Percentiles rank a stretch among this genome's conserved stretches.
Evolutionary conservation across 1,140 invertebrate genomes (phyloP).

Genomic region (Atopsyche davidsoni): DNA sequence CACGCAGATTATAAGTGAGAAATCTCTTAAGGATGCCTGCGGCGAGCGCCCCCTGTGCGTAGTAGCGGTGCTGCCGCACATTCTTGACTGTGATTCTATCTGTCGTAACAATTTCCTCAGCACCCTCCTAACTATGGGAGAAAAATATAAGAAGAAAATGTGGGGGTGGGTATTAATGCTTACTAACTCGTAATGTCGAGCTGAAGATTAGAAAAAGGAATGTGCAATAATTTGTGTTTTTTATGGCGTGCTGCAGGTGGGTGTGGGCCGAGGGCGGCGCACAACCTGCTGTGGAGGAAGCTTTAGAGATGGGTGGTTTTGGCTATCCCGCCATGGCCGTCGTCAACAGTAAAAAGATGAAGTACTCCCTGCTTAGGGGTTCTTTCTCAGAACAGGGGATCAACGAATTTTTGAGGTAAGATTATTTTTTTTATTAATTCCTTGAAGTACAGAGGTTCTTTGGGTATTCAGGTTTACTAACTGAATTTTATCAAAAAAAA

Average conservation of each 20-base stretch:
- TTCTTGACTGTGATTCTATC: conserved; percentile 92
- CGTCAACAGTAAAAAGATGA: conserved; percentile 95
- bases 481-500: too few species aligned
- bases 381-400: conserved; percentile 94
- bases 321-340: conserved; percentile 93
- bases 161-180: conserved; percentile 73
- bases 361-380: conserved; percentile 88
- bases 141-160: conserved; percentile 92
- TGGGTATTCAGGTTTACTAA: too few species aligned
- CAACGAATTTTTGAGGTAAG: conserved; percentile 81
- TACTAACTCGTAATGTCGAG: neutral
- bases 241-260: conserved; percentile 84
- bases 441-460: too few species aligned
- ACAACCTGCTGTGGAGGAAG: conserved; percentile 79
- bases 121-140: conserved; percentile 69
- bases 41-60: conserved; percentile 87
- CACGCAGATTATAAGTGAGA: conserved; percentile 55
- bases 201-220: too few species aligned
- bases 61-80: conserved; percentile 90
- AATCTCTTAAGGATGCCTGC: conserved; percentile 67
- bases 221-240: too few species aligned
- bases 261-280: conserved; percentile 88
- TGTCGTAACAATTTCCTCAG: conserved; percentile 89
- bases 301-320: conserved; percentile 90
- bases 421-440: too few species aligned